Evolutionary conservation across 2,888 invertebrate species (phyloP).

Genomic region (Galeruca laticollis): DNA sequence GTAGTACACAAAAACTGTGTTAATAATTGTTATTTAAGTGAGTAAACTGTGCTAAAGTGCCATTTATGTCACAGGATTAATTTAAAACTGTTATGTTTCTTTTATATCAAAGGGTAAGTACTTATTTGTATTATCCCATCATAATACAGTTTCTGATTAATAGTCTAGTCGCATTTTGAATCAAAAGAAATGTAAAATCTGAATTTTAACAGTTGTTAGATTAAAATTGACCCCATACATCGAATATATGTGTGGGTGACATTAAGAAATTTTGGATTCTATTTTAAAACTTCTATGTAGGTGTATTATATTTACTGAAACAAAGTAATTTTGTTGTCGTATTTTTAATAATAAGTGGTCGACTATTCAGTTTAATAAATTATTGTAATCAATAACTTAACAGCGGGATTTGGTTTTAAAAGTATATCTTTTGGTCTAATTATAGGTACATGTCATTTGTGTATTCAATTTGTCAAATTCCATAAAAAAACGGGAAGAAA

Average conservation of each 20-base stretch:
- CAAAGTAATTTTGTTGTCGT: too few relatives aligned
- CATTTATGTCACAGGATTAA: conserved; percentile 5
- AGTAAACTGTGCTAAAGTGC: not conserved
- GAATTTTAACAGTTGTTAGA: not conserved
- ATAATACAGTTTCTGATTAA: not conserved
- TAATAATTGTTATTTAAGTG: conserved; percentile 3
- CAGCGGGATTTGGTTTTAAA: not conserved
- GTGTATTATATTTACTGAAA: not conserved
- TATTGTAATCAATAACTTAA: not conserved
- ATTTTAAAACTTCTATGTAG: conserved; percentile 13
- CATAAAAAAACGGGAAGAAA: too few relatives aligned
- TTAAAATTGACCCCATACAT: conserved; percentile 9
- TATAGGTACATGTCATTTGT: not conserved
- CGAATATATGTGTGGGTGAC: not conserved
- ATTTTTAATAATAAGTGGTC: not conserved
- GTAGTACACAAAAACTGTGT: not conserved
- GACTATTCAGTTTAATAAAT: not conserved
- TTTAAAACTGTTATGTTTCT: not conserved
- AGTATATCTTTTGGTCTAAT: not conserved
- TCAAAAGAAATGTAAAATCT: too few relatives aligned
- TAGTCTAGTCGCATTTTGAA: too few relatives aligned
- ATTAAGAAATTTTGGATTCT: conserved; percentile 9
- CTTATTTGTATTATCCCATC: not conserved
- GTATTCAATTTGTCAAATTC: too few relatives aligned
- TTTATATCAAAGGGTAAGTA: conserved; percentile 9